Percentiles rank a stretch among this genome's conserved stretches.
phyloP scores from a whole-genome alignment of 2,888 invertebrate species.

The Macaria liturata region DNA sequence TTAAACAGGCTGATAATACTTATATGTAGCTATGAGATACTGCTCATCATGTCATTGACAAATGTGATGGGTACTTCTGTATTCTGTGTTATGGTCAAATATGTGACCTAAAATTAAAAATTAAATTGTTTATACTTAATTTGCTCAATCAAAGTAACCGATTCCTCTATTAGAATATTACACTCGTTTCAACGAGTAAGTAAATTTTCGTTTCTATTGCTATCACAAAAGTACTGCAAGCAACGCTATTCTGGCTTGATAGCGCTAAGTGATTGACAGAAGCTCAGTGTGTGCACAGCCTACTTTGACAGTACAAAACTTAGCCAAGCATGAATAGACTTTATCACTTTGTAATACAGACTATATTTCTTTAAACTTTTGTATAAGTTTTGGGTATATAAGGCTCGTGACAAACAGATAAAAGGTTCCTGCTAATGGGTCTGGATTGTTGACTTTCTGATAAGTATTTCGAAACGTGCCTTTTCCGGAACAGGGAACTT shows the following conservation, averaged over 20 bases:
- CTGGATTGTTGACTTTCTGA: conserved; percentile 39
- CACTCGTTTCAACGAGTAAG: neutral
- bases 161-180: too few species aligned
- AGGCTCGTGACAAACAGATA: conserved; percentile 65
- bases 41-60: too few species aligned
- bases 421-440: conserved; percentile 62
- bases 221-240: too few species aligned
- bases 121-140: too few species aligned
- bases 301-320: conserved; percentile 31
- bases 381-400: conserved; percentile 19
- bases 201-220: conserved; percentile 44
- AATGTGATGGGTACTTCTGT: too few species aligned
- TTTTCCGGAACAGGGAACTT: conserved; percentile 47
- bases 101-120: too few species aligned
- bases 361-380: too few species aligned
- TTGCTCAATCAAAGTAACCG: too few species aligned
- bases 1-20: conserved; percentile 21
- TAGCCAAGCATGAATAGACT: too few species aligned
- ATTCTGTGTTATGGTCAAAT: too few species aligned
- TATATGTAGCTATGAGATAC: too few species aligned
- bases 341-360: too few species aligned
- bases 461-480: conserved; percentile 55
- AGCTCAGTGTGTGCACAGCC: conserved; percentile 38
- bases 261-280: conserved; percentile 52
- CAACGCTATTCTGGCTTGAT: conserved; percentile 6